Evolutionary conservation across 1,140 invertebrate genomes (phyloP).

Genomic region (Drosophila orena): DNA sequence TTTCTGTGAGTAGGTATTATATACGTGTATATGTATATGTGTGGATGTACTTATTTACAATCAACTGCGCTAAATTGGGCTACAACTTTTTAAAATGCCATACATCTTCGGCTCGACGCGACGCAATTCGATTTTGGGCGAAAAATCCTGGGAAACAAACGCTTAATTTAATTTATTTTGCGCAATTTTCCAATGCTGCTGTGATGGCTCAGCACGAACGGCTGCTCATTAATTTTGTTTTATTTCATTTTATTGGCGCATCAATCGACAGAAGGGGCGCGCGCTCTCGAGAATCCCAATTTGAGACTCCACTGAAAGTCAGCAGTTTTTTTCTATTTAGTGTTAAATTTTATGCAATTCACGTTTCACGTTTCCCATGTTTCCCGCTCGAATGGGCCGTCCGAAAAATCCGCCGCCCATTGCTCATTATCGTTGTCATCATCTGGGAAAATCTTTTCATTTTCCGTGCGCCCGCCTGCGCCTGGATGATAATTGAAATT

Average conservation of each 20-base stretch:
- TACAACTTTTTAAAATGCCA: conserved; percentile 73
- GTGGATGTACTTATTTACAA: conserved; percentile 68
- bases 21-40: conserved; percentile 3
- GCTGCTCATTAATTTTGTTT: conserved; percentile 81
- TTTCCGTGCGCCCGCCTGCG: conserved; percentile 14
- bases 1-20: neutral
- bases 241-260: conserved; percentile 75
- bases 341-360: conserved; percentile 75
- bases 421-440: conserved; percentile 52
- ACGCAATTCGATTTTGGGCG: conserved; percentile 29
- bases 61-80: conserved; percentile 72
- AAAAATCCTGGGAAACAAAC: conserved; percentile 75
- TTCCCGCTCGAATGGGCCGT: conserved; percentile 27
- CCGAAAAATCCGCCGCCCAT: neutral
- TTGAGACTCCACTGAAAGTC: conserved; percentile 46
- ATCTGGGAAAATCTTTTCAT: conserved; percentile 49
- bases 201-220: conserved; percentile 51
- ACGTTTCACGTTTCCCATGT: conserved; percentile 60
- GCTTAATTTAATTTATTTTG: conserved; percentile 82
- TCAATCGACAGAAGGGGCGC: conserved; percentile 55
- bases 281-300: conserved; percentile 54
- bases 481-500: conserved; percentile 59
- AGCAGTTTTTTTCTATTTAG: conserved; percentile 71
- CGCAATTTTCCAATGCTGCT: conserved; percentile 53
- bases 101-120: conserved; percentile 43